Conservation (phyloP, 1,140 invertebrate species). For the Wiebesia pumilae region DNA sequence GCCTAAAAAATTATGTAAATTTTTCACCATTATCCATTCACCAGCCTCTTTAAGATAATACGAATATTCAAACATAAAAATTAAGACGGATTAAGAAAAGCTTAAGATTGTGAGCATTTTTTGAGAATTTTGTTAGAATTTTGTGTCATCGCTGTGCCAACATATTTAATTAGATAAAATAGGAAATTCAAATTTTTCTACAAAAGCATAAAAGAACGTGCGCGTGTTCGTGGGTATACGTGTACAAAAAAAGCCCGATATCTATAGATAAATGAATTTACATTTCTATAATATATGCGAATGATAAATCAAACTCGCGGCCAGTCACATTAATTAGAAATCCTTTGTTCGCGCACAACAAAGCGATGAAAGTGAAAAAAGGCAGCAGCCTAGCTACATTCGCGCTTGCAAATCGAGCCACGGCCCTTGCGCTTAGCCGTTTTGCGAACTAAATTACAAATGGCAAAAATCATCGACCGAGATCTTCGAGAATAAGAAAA, state of each 20-base stretch:
- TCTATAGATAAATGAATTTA: slow-evolving; percentile 44
- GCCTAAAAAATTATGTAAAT: neutral
- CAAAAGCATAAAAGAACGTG: neutral
- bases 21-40: neutral
- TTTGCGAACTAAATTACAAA: slow-evolving; percentile 43
- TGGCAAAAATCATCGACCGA: slow-evolving; percentile 35
- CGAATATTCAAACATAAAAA: neutral
- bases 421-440: slow-evolving; percentile 12
- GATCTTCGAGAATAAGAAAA: slow-evolving; percentile 42
- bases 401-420: neutral
- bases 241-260: neutral
- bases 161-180: slow-evolving; percentile 2
- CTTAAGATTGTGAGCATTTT: neutral
- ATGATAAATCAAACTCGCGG: slow-evolving; percentile 52
- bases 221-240: neutral
- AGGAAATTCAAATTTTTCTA: neutral
- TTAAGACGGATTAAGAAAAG: neutral
- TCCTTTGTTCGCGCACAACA: slow-evolving; percentile 50
- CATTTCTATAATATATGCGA: slow-evolving; percentile 43
- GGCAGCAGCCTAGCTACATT: neutral
- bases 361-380: slow-evolving; percentile 51
- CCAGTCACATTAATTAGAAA: slow-evolving; percentile 53
- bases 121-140: too few species aligned
- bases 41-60: neutral
- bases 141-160: neutral